phyloP scores from a whole-genome alignment of 2,797 vertebrate genomes.

The Taeniopygia guttata region DNA sequence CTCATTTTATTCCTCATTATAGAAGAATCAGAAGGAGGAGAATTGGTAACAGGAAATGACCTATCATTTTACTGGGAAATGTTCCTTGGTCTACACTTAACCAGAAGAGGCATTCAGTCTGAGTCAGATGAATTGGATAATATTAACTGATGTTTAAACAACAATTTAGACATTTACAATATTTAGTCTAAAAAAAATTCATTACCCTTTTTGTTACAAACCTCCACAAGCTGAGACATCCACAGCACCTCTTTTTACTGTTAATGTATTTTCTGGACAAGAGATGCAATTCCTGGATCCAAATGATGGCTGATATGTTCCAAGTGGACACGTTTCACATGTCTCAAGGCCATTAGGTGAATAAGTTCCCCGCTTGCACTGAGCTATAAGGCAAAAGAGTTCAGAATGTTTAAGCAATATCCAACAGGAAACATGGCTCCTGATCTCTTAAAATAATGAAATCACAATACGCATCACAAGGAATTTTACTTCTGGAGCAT shows the following conservation, averaged over 20 bases:
- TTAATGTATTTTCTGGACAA: conserved; percentile 88
- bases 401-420: neutral
- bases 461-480: neutral
- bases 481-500: neutral
- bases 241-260: conserved; percentile 91
- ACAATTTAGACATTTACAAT: neutral
- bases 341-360: conserved; percentile 92
- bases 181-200: neutral
- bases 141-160: neutral
- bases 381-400: conserved; percentile 76
- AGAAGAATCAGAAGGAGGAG: neutral
- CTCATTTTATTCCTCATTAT: neutral
- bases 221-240: conserved; percentile 91
- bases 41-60: neutral
- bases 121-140: neutral
- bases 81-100: neutral
- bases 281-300: conserved; percentile 73
- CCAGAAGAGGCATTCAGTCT: neutral
- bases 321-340: conserved; percentile 93
- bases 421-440: neutral
- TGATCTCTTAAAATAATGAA: neutral
- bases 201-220: conserved; percentile 56
- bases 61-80: neutral
- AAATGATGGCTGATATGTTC: conserved; percentile 85
- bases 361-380: conserved; percentile 92